Base-by-base conservation (phyloP, 2,888 invertebrate genomes). In the Caenorhabditis macrosperma region DNA sequence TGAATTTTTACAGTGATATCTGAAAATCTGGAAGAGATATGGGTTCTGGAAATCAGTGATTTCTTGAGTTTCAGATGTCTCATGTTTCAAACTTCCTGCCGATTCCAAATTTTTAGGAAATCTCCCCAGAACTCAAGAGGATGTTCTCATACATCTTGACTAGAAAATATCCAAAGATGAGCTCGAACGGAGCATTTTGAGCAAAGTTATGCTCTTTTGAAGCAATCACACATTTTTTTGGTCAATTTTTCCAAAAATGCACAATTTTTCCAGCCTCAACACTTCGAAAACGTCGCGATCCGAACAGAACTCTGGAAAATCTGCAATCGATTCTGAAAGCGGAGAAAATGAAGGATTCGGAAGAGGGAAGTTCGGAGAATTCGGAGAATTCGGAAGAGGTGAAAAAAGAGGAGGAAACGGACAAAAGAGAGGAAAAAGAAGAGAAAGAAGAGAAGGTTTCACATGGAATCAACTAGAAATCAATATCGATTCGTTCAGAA, bases 281-380 rank as follows among this genome's bases (percentile, higher is more conserved):
- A 24, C 61, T 55, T 28, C 68, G 79, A 55, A 66, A 67, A 48
- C 75, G 79, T 22, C 66, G 80, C 1, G 76, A 76, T 75, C 80
- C 71, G 28, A 76, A 69, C 52, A 60, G 80, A 54, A 80, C 80
- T 5, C 33, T 80, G 7, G 80, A 80, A 44, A 71, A 80, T 63
- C 57, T 80, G 46, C 61, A 72, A 35, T 54, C 57, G 10, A 69
- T 63, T 60, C 41, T 79, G 63, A 75, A 57, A 17, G 50, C 74
- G 1, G 79, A 74, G 15, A 75, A 69, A 30, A 59, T 46, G 57
- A 59, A 67, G 26, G 38, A 22, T 22, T 22, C 46, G 6, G 6
- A 12, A 38, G 38, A 38, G n/a, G n/a, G n/a, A 38, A 38, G 38
- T 12, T 38, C 46, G 46, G 46, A 38, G 4, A 59, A 38, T 22